Conservation (phyloP, 2,888 invertebrate species). For the Leptopilina syphax region DNA sequence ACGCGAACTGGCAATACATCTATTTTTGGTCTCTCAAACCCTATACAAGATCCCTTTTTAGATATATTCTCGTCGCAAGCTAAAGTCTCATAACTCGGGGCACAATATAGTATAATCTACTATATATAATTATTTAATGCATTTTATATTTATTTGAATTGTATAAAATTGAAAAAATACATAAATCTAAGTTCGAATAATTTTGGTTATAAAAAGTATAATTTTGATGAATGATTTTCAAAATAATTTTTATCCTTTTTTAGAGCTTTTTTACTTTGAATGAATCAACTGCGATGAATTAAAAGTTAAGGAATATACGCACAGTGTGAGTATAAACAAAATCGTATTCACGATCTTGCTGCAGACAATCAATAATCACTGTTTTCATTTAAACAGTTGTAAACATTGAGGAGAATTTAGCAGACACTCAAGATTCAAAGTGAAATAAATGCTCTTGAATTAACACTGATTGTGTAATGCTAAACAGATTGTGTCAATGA, state of each 20-base stretch:
- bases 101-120: background rate
- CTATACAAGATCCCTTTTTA: slow-evolving; percentile 36
- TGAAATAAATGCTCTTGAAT: slow-evolving; percentile 53
- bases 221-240: no score
- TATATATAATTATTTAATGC: no score
- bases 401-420: slow-evolving; percentile 47
- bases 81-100: slow-evolving; percentile 10
- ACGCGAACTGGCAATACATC: slow-evolving; percentile 23
- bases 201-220: no score
- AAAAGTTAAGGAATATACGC: background rate
- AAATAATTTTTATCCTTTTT: background rate
- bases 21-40: slow-evolving; percentile 53
- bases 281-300: background rate
- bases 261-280: background rate
- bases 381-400: slow-evolving; percentile 22
- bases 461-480: slow-evolving; percentile 54
- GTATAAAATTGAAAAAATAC: no score
- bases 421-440: slow-evolving; percentile 44
- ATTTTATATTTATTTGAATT: no score
- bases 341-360: slow-evolving; percentile 7
- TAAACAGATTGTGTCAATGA: slow-evolving; percentile 49
- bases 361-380: slow-evolving; percentile 49
- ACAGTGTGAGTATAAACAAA: slow-evolving; percentile 19
- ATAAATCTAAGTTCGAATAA: no score
- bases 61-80: background rate